Conservation (phyloP, 1,140 invertebrate genomes). For the Polypedilum vanderplanki region DNA sequence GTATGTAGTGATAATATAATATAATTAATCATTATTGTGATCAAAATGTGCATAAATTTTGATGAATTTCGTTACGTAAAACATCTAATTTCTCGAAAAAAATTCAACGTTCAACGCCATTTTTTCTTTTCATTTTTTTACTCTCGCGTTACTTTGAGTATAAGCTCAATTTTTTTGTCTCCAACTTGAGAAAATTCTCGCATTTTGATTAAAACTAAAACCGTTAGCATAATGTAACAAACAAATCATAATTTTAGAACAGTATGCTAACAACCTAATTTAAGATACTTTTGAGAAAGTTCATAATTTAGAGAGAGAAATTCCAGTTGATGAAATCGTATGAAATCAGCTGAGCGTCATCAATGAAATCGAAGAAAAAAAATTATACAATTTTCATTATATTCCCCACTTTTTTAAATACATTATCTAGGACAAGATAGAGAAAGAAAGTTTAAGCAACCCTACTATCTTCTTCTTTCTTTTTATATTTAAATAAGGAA, state of each 20-base stretch:
- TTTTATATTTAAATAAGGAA: no score
- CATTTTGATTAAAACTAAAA: neutral
- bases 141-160: neutral
- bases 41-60: neutral
- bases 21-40: neutral
- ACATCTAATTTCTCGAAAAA: neutral
- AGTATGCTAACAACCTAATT: neutral
- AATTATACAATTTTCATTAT: no score
- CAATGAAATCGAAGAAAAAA: no score
- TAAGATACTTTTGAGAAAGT: no score
- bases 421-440: no score
- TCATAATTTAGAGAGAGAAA: no score
- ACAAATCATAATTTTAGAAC: neutral
- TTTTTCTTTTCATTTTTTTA: constrained; percentile 21
- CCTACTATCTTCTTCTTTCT: no score
- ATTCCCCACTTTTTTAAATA: no score
- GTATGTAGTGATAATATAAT: neutral
- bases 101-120: constrained; percentile 1
- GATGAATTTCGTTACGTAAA: neutral
- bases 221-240: neutral
- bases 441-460: no score
- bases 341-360: constrained; percentile 1
- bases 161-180: neutral
- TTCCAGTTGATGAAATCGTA: neutral
- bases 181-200: neutral